Evolutionary conservation across 2,888 invertebrate species (phyloP), one percentile per base, ranked within the genome.

Genomic region (Cylindroiulus punctatus): DNA sequence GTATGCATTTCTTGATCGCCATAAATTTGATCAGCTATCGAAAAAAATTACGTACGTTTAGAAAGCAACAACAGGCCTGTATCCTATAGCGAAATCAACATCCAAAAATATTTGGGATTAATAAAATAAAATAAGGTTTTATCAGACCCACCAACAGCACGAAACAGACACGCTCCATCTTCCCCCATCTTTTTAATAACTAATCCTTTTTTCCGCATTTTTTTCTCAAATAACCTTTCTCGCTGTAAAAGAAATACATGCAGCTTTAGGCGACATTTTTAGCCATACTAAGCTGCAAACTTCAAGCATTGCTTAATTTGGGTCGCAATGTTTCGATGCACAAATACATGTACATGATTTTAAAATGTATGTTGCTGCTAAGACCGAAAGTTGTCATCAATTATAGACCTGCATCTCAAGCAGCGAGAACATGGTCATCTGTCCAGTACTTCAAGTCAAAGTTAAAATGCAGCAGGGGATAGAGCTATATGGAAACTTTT

Each of bases 1-100:
- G 93, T 93, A 90, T 97, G 96, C 94, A 96, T 95, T 89, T 96
- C 96, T 91, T 97, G 96, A 91, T 97, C 96, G 0, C 97, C 97
- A 90, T 95, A 97, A 47, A 97, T 94, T 91, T 97, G 96, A 91
- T 96, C 94, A 84, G 97, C 96, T 92, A 90, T 89, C 22, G 57
- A 44, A 32, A 32, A 22, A 84, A 32, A 47, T 17, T 47, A 26
- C 26, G 52, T n/a, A 84, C 30, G 32, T 26, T 47, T 52, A 32
- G 26, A 30, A 52, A 14, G 44, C 52, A 4, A 52, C 52, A 10
- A 44, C 17, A n/a, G 12, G n/a, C 36, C 65, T 0, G 22, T 19
- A 86, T 42, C 40, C n/a, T 22, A 81, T 26, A 52, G 82, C 42
- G 17, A 40, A 47, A 87, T 32, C 12, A 57, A n/a, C 44, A 86